phyloP scores from a whole-genome alignment of 2,888 invertebrate species.

The Chrysina gloriosa region DNA sequence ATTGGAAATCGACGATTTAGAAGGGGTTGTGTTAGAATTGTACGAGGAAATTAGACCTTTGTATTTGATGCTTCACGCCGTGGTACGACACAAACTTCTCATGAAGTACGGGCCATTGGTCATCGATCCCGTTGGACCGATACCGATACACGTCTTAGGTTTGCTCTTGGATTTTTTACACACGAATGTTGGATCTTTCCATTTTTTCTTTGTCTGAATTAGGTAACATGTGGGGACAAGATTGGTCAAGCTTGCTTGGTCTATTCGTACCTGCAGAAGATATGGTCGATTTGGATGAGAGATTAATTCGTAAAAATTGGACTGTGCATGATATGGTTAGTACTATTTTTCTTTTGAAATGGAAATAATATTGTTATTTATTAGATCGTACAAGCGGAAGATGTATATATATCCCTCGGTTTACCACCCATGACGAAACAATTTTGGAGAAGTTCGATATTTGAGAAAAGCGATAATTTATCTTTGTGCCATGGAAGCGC shows the following conservation, averaged over 20 bases:
- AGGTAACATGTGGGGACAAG: conserved; percentile 80
- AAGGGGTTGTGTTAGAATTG: conserved; percentile 66
- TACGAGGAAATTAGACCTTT: conserved; percentile 72
- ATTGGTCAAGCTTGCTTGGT: conserved; percentile 73
- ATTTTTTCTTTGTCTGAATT: too few relatives aligned
- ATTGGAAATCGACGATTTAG: conserved; percentile 71
- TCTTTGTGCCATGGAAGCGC: conserved; percentile 78
- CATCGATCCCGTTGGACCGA: conserved; percentile 68
- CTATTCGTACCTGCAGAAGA: conserved; percentile 67
- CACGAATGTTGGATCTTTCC: too few relatives aligned
- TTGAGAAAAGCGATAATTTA: conserved; percentile 61
- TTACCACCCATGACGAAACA: conserved; percentile 70
- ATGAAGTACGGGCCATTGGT: conserved; percentile 68
- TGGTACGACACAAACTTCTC: conserved; percentile 73
- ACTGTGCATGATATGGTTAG: conserved; percentile 71
- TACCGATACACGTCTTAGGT: conserved; percentile 80
- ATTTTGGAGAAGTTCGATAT: conserved; percentile 74
- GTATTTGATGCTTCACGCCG: conserved; percentile 79
- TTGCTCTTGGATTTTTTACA: too few relatives aligned
- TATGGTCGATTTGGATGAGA: conserved; percentile 66
- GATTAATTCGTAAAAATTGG: conserved; percentile 69
- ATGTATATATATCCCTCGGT: conserved; percentile 76
- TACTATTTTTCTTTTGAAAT: conserved; percentile 10
- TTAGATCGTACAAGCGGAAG: conserved; percentile 71
- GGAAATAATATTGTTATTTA: neutral